Percentiles rank a stretch among this genome's conserved stretches.
phyloP scores from a whole-genome alignment of 2,797 vertebrate genomes.

The Channa striata region DNA sequence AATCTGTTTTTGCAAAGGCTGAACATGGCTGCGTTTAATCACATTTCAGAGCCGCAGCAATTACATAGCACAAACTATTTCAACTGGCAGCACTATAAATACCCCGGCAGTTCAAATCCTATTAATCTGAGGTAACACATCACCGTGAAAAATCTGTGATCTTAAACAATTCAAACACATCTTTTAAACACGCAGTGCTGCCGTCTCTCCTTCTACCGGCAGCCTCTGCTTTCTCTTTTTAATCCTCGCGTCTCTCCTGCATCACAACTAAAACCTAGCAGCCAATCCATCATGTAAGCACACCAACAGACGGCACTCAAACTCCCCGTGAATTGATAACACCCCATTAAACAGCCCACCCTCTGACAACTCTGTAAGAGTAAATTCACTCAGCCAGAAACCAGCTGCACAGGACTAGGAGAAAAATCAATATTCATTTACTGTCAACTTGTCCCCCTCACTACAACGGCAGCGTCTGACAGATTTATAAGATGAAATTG shows the following conservation, averaged over 20 bases:
- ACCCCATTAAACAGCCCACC: conserved; percentile 72
- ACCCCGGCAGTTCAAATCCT: conserved; percentile 39
- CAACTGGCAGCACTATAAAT: conserved; percentile 50
- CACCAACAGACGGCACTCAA: conserved; percentile 52
- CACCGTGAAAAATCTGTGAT: conserved; percentile 20
- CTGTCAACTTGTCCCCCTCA: conserved; percentile 64
- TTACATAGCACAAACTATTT: conserved; percentile 27
- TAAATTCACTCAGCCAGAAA: conserved; percentile 72
- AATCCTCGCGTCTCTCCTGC: conserved; percentile 19
- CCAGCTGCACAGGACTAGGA: conserved; percentile 55
- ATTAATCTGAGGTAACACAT: conserved; percentile 46
- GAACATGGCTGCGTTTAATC: conserved; percentile 41
- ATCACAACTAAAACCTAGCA: conserved; percentile 36
- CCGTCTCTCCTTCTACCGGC: conserved; percentile 11
- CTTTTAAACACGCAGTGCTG: conserved; percentile 6
- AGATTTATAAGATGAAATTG: conserved; percentile 64
- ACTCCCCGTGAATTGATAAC: conserved; percentile 67
- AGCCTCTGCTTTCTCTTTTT: neutral
- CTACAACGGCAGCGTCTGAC: conserved; percentile 40
- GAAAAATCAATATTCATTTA: conserved; percentile 79
- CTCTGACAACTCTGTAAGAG: conserved; percentile 69
- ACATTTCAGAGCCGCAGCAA: conserved; percentile 42
- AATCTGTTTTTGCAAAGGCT: conserved; percentile 28
- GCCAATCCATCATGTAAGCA: conserved; percentile 51
- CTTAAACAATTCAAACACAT: conserved; percentile 31